These are phyloP conservation scores for Lapara coniferarum DNA, from an alignment of 2,888 invertebrate species.

Conservation along the genomic window DNA sequence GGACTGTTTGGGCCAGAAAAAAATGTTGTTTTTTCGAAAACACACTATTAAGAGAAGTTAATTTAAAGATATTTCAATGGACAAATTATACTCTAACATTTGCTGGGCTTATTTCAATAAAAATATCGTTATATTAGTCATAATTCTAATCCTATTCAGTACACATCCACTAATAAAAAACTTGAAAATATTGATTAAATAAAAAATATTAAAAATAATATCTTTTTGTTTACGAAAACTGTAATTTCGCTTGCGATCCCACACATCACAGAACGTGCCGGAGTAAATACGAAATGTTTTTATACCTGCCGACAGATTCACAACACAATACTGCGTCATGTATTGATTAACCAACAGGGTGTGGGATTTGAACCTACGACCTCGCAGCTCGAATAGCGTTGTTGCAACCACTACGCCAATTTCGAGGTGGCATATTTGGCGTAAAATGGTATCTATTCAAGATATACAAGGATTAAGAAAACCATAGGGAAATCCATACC, in stretches of 20 bases:
- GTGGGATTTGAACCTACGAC: constrained; percentile 36
- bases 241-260: constrained; percentile 62
- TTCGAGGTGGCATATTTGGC: background rate
- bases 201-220: too few species aligned
- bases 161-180: too few species aligned
- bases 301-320: constrained; percentile 53
- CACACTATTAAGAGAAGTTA: too few species aligned
- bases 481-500: too few species aligned
- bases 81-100: too few species aligned
- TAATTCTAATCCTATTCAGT: too few species aligned
- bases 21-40: too few species aligned
- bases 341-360: constrained; percentile 33
- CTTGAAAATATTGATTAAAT: too few species aligned
- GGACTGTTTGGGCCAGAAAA: too few species aligned
- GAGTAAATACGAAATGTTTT: constrained; percentile 62
- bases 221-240: constrained; percentile 34
- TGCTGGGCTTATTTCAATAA: too few species aligned
- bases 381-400: background rate
- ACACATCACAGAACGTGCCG: constrained; percentile 44
- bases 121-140: too few species aligned
- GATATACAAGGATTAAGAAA: background rate
- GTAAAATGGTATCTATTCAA: background rate
- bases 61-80: too few species aligned
- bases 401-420: constrained; percentile 29
- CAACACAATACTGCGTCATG: constrained; percentile 34